Conservation (phyloP, 2,888 invertebrate species). For the Caenorhabditis sp. region DNA sequence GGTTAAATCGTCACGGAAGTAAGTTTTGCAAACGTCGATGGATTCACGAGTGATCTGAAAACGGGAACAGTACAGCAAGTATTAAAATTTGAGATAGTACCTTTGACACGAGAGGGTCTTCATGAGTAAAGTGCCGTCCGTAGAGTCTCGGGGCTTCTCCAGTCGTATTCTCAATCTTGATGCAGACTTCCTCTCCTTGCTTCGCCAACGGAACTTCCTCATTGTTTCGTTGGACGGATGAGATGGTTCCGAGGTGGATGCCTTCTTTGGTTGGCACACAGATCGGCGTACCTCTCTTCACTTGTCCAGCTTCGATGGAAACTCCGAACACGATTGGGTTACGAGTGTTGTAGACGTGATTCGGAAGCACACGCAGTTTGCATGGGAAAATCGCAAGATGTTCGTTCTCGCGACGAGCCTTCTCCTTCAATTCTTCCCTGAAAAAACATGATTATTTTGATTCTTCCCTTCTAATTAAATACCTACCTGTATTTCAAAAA, state of each 20-base stretch:
- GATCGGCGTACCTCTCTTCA: conserved; percentile 96
- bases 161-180: conserved; percentile 93
- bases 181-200: conserved; percentile 91
- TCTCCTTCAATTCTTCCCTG: conserved; percentile 92
- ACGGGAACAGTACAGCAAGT: not conserved
- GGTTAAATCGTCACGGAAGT: conserved; percentile 97
- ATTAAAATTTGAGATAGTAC: conserved; percentile 75
- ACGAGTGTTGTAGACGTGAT: conserved; percentile 95
- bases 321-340: conserved; percentile 99
- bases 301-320: conserved; percentile 94
- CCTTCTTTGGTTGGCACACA: conserved; percentile 98
- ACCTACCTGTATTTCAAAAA: conserved; percentile 87
- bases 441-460: conserved; percentile 84
- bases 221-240: conserved; percentile 96
- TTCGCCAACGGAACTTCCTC: conserved; percentile 95
- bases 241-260: conserved; percentile 94
- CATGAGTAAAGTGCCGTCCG: conserved; percentile 98
- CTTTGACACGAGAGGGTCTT: conserved; percentile 94
- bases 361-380: conserved; percentile 90
- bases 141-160: conserved; percentile 99
- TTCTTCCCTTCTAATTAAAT: no score
- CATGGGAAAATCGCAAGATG: conserved; percentile 99
- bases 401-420: conserved; percentile 95
- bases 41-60: conserved; percentile 95
- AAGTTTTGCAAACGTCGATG: conserved; percentile 99